A percentile compares a stretch with the other conserved stretches of the same genome.
phyloP scores from a whole-genome alignment of 2,797 vertebrate species.

The Eremophila alpestris region DNA sequence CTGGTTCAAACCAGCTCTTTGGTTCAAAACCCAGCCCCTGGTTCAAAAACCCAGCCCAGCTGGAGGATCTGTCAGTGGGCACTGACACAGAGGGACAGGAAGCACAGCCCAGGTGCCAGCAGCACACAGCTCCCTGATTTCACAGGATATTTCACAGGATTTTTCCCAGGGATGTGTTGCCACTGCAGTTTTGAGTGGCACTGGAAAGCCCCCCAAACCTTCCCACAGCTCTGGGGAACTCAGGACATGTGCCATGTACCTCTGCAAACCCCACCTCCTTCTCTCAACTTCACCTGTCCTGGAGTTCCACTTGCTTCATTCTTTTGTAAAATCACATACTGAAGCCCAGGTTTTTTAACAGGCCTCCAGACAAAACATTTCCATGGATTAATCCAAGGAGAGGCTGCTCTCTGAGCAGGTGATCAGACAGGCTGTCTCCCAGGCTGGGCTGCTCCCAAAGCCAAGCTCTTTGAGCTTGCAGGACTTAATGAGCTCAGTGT shows the following conservation, averaged over 20 bases:
- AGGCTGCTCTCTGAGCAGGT: background rate
- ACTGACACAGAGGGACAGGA: background rate
- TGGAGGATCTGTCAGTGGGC: background rate
- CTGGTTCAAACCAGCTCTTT: background rate
- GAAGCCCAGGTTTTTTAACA: background rate
- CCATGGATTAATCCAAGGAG: background rate
- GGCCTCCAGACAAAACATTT: background rate
- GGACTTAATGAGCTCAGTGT: background rate
- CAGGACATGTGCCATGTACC: background rate
- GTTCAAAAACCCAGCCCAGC: background rate
- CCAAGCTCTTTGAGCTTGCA: background rate
- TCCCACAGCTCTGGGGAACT: background rate
- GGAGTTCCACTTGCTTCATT: background rate
- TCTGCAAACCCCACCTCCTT: background rate
- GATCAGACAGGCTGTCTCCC: background rate
- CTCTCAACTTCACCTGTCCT: background rate
- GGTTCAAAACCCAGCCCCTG: background rate
- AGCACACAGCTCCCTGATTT: background rate
- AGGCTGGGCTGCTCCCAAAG: background rate
- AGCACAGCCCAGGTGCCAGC: background rate
- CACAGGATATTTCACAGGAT: rapidly evolving
- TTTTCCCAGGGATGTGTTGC: background rate
- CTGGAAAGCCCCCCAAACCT: background rate
- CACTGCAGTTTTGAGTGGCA: background rate
- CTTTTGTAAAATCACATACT: background rate